phyloP scores from a whole-genome alignment of 2,888 invertebrate species.

The Leucophenga maculata region DNA sequence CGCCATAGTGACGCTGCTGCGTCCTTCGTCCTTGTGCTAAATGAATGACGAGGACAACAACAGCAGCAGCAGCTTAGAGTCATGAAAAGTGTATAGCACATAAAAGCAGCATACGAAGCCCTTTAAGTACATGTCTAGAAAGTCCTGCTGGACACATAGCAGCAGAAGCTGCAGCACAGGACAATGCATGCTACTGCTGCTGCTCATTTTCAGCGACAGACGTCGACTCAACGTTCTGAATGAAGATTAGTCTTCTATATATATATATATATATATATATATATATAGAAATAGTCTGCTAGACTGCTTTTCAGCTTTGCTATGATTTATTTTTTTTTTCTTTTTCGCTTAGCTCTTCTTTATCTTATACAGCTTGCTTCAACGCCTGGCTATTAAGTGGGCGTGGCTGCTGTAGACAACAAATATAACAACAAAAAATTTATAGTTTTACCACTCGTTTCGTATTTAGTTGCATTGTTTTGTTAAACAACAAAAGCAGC shows the following conservation, averaged over 20 bases:
- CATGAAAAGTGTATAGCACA: not conserved
- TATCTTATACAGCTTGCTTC: not conserved
- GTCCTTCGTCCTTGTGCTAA: not conserved
- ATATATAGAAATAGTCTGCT: no score
- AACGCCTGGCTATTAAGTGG: not conserved
- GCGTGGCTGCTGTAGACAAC: not conserved
- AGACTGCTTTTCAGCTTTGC: no score
- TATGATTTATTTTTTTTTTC: no score
- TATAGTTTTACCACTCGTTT: constrained; percentile 4
- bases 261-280: no score
- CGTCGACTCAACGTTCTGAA: constrained; percentile 15
- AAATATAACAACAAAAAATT: no score
- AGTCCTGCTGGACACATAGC: not conserved
- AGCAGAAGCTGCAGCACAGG: constrained; percentile 5
- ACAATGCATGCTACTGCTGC: not conserved
- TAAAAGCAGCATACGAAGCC: not conserved
- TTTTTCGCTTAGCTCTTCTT: no score
- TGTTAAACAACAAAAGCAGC: constrained; percentile 55
- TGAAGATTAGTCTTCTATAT: constrained; percentile 21
- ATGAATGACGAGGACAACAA: constrained; percentile 23
- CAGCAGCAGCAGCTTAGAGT: constrained; percentile 13
- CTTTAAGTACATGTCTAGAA: constrained; percentile 15
- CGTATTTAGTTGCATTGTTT: constrained; percentile 28
- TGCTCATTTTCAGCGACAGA: constrained; percentile 19
- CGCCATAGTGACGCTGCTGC: constrained; percentile 14